A percentile compares a stretch with the other conserved stretches of the same genome.
Evolutionary conservation across 2,888 invertebrate genomes (phyloP).

Genomic region (Pheosia gnoma): DNA sequence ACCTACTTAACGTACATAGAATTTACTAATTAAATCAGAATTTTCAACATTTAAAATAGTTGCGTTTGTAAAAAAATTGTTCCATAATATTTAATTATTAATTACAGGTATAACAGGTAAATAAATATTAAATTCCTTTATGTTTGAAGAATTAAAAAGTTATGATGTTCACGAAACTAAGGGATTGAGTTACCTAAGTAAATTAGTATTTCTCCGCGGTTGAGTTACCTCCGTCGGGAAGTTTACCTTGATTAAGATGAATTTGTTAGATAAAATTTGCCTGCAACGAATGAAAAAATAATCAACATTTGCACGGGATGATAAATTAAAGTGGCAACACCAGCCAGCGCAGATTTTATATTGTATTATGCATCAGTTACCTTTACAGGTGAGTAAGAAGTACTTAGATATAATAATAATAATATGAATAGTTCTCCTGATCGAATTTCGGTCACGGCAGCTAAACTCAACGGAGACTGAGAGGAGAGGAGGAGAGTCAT

Average conservation of each 20-base stretch:
- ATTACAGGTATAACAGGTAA: too few relatives aligned
- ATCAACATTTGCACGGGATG: slow-evolving; percentile 34
- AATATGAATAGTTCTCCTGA: too few relatives aligned
- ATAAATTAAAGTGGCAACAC: slow-evolving; percentile 37
- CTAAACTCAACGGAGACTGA: too few relatives aligned
- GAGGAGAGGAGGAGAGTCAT: too few relatives aligned
- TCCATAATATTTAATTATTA: too few relatives aligned
- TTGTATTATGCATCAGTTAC: slow-evolving; percentile 27
- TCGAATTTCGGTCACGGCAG: too few relatives aligned
- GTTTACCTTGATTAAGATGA: slow-evolving; percentile 35
- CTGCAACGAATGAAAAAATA: slow-evolving; percentile 31
- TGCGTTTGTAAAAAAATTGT: too few relatives aligned
- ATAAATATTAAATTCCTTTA: background rate
- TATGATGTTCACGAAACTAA: slow-evolving; percentile 21
- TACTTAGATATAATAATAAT: too few relatives aligned
- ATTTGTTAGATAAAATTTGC: slow-evolving; percentile 32
- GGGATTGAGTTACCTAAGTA: slow-evolving; percentile 22
- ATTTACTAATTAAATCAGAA: too few relatives aligned
- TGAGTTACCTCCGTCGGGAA: slow-evolving; percentile 17
- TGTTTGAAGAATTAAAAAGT: slow-evolving; percentile 25
- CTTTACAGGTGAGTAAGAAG: background rate
- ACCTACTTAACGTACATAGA: too few relatives aligned
- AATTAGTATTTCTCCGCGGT: slow-evolving; percentile 23
- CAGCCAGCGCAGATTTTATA: slow-evolving; percentile 38
- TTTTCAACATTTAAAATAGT: too few relatives aligned